Base-by-base conservation (phyloP, 2,797 vertebrate genomes). In the Nyctibius grandis region DNA sequence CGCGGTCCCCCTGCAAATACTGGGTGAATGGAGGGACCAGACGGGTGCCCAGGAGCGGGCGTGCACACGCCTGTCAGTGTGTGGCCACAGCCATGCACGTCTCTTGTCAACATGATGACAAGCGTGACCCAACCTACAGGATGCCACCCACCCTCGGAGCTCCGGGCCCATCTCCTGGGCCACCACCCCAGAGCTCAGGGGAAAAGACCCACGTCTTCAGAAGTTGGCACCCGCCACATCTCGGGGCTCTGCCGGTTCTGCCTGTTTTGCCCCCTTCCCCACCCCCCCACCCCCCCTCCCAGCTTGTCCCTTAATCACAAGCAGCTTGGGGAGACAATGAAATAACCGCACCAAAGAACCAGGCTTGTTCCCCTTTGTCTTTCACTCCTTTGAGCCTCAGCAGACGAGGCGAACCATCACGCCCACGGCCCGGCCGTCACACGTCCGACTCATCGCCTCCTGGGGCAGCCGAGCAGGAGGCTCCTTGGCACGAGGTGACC, bases 321-420 rank as follows among this genome's bases (percentile, higher is more conserved):
- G 84, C 96, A 96, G 93, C 89, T 89, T 90, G 89, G 79, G 61
- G 69, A 93, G 79, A 95, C 93, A 95, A 96, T 93, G 90, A 73
- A 95, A 42, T n/a, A 91, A 91, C 91, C 61, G 2, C 89, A 96
- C 93, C 89, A 90, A 93, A 92, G 87, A 53, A 42, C 45, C 97
- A 98, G 98, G 97, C 98, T 97, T 5, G 53, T 78, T 94, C 64
- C 72, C 48, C 70, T 91, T 93, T 94, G 86, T 95, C 86, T 95
- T 25, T 16, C 3, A 2, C 53, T 78, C 54, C 86, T 90, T 53
- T 65, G 78, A 86, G 93, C 77, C 67, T 74, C 36, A 1, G 88
- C 68, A 20, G 53, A 42, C 1, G 4, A 76, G 82, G 51, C 13
- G 1, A 81, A 59, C 80, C 76, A 60, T 85, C 73, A 59, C 1